These are phyloP conservation scores for Perithous albicinctus DNA, from an alignment of 2,888 invertebrate genomes.

Conservation along the genomic window DNA sequence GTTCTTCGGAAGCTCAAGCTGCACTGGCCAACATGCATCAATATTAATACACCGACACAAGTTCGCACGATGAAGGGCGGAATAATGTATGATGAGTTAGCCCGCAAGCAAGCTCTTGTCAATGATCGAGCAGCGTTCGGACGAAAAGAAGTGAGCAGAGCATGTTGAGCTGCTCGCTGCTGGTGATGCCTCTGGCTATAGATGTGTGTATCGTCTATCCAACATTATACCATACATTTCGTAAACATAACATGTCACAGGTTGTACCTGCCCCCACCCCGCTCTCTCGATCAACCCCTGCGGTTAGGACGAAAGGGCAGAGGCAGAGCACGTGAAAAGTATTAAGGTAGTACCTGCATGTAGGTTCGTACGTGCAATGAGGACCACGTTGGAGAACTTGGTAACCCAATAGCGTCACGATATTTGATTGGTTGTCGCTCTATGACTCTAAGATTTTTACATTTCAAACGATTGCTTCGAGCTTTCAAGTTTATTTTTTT, in stretches of 20 bases:
- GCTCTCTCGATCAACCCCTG: background rate
- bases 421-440: too few species aligned
- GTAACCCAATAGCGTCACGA: too few species aligned
- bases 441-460: too few species aligned
- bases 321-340: background rate
- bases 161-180: background rate
- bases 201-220: conserved; percentile 24
- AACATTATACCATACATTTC: conserved; percentile 45
- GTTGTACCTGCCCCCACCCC: conserved; percentile 15
- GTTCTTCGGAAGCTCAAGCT: background rate
- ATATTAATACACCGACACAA: conserved; percentile 76
- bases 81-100: conserved; percentile 74
- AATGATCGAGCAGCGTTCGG: conserved; percentile 53
- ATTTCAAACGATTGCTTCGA: too few species aligned
- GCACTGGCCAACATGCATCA: conserved; percentile 69
- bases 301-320: background rate
- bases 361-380: too few species aligned
- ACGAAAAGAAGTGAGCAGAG: conserved; percentile 34
- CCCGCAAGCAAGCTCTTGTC: conserved; percentile 48
- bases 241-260: conserved; percentile 58
- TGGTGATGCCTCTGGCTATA: conserved; percentile 10
- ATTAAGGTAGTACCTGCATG: background rate
- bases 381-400: too few species aligned
- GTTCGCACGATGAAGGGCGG: conserved; percentile 68
- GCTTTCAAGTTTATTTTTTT: too few species aligned